phyloP scores from a whole-genome alignment of 2,888 invertebrate species.

The Acronicta psi region DNA sequence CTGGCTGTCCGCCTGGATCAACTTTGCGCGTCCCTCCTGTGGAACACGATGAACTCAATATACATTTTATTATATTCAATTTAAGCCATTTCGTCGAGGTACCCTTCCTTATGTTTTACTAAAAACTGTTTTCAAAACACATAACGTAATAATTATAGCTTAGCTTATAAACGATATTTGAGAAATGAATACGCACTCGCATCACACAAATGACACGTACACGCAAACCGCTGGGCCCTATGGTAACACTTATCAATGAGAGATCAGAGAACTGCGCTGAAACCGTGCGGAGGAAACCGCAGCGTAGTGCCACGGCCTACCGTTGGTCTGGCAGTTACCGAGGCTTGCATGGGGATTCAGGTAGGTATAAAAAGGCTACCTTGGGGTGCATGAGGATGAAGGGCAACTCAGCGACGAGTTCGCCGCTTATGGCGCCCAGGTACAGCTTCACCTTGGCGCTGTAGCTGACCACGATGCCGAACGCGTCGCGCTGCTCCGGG shows the following conservation, averaged over 20 bases:
- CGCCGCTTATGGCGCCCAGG: constrained; percentile 97
- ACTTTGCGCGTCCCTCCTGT: constrained; percentile 85
- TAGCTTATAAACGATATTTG: too few species aligned
- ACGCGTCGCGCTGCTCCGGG: constrained; percentile 96
- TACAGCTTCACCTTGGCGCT: constrained; percentile 98
- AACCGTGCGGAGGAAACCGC: background rate
- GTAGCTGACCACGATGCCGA: constrained; percentile 98
- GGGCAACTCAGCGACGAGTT: constrained; percentile 96
- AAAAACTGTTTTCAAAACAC: too few species aligned
- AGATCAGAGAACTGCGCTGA: background rate
- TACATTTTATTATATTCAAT: too few species aligned
- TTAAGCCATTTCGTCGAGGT: too few species aligned
- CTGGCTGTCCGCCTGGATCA: constrained; percentile 92
- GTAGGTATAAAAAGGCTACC: constrained; percentile 81
- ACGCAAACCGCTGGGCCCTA: constrained; percentile 28
- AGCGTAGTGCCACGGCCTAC: background rate
- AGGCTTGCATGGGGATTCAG: background rate
- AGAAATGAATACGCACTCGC: constrained; percentile 9
- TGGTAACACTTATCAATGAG: constrained; percentile 11
- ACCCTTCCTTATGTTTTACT: too few species aligned
- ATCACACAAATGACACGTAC: constrained; percentile 36
- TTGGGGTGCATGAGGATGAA: constrained; percentile 97
- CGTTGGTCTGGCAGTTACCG: background rate
- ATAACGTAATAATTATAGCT: too few species aligned
- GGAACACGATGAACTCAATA: too few species aligned